Evolutionary conservation across 2,888 invertebrate genomes (phyloP).

Genomic region (Phyllotreta cruciferae): DNA sequence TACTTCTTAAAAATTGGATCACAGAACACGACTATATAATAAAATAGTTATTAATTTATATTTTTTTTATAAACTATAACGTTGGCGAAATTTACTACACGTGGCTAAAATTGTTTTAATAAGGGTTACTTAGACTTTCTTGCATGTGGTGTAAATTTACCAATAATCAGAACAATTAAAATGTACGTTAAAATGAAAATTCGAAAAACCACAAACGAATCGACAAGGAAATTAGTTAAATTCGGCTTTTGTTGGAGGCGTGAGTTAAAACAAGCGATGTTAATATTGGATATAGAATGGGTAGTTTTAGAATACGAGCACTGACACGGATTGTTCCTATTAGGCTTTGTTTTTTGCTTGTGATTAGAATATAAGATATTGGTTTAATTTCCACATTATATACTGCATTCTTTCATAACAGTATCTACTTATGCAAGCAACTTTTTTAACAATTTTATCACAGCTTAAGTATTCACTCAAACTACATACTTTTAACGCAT

Average conservation of each 20-base stretch:
- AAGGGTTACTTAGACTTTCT: too few species aligned
- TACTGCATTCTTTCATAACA: neutral
- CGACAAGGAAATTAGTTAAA: constrained; percentile 7
- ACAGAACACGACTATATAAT: too few species aligned
- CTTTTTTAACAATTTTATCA: constrained; percentile 3
- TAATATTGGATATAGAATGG: constrained; percentile 10
- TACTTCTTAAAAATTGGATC: too few species aligned
- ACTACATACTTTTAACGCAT: too few species aligned
- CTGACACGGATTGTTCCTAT: constrained; percentile 51
- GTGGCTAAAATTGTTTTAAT: too few species aligned
- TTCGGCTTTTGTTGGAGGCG: constrained; percentile 8
- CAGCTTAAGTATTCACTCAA: neutral
- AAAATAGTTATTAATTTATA: too few species aligned
- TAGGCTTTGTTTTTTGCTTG: constrained; percentile 23
- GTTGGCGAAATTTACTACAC: too few species aligned
- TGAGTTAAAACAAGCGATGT: neutral
- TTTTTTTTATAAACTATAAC: too few species aligned
- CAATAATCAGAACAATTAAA: neutral
- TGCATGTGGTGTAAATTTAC: too few species aligned
- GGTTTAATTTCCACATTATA: constrained; percentile 26
- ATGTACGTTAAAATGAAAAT: neutral
- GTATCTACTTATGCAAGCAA: constrained; percentile 10
- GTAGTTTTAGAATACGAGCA: constrained; percentile 40
- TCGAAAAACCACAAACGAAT: neutral
- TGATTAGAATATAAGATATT: constrained; percentile 15